Conservation (phyloP, 2,797 vertebrate species). For the Anniella stebbinsi region DNA sequence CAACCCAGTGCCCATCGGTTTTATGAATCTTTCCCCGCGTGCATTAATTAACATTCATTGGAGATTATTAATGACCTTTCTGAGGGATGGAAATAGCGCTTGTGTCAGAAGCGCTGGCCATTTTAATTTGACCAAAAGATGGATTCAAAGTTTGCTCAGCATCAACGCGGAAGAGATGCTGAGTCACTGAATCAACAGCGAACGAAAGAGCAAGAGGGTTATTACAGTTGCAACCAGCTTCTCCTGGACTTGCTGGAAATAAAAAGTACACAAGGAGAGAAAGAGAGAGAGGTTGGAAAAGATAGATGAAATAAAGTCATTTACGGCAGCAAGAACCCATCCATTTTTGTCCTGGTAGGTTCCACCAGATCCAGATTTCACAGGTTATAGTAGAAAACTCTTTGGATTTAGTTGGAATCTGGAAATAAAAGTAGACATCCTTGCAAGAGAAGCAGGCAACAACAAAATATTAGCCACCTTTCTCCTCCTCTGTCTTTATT, state of each 20-base stretch:
- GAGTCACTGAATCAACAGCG: background rate
- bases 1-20: background rate
- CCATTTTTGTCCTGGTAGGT: background rate
- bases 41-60: background rate
- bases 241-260: background rate
- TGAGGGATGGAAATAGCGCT: background rate
- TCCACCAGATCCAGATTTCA: background rate
- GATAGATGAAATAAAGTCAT: background rate
- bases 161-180: background rate
- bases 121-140: background rate
- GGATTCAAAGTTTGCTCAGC: constrained; percentile 6
- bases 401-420: background rate
- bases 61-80: constrained; percentile 30
- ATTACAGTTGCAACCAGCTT: background rate
- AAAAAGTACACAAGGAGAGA: background rate
- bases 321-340: background rate
- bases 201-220: too few relatives aligned
- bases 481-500: background rate
- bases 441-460: background rate
- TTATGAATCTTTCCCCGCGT: background rate
- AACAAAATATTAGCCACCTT: too few relatives aligned
- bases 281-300: background rate
- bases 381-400: background rate
- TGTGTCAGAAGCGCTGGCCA: fast-evolving
- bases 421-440: background rate